Percentiles rank a stretch among this genome's conserved stretches.
Conservation (phyloP, 1,140 invertebrate species). For the Chionoecetes opilio region DNA sequence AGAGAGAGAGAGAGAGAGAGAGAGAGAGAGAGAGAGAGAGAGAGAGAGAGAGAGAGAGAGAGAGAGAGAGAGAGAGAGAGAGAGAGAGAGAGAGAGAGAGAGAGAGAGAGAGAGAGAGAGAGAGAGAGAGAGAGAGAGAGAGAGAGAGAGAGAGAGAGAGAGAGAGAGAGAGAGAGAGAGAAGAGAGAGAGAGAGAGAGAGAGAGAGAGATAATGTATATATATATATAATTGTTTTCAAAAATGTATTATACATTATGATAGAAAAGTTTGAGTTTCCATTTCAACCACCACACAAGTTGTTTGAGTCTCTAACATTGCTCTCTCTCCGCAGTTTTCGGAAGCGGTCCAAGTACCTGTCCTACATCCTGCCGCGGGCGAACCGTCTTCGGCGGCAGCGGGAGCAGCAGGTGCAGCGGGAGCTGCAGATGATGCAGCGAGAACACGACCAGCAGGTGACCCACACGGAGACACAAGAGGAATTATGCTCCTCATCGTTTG, state of each 20-base stretch:
- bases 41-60: neutral
- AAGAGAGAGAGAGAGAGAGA: neutral
- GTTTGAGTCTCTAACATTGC: neutral
- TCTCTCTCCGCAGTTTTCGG: conserved; percentile 44
- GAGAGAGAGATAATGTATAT: neutral
- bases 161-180: neutral
- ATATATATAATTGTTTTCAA: neutral
- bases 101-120: neutral
- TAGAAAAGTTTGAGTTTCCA: too few relatives aligned
- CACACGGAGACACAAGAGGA: conserved; percentile 75
- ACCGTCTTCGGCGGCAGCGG: conserved; percentile 64
- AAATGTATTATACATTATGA: neutral
- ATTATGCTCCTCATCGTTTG: conserved; percentile 66
- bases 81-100: neutral
- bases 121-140: neutral
- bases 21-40: neutral
- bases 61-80: neutral
- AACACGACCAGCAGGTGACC: conserved; percentile 52
- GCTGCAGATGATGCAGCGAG: conserved; percentile 40
- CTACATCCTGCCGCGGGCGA: conserved; percentile 60
- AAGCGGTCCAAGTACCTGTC: conserved; percentile 67
- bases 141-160: neutral
- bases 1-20: neutral
- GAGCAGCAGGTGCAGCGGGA: conserved; percentile 65
- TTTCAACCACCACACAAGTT: too few relatives aligned